Conservation (phyloP, 2,888 invertebrate genomes). For the Gerris lacustris region DNA sequence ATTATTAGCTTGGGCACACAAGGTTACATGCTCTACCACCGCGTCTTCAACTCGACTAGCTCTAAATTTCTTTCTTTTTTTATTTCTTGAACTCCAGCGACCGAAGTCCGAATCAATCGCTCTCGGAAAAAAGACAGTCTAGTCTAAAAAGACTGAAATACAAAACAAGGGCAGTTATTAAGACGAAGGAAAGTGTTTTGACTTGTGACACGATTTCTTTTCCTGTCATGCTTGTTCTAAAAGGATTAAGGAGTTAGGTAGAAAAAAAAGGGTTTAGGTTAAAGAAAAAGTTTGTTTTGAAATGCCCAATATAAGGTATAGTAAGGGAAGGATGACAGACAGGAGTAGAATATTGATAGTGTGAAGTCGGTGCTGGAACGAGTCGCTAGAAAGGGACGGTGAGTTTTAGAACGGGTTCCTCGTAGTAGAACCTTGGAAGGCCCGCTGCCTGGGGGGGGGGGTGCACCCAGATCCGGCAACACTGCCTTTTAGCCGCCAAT, state of each 20-base stretch:
- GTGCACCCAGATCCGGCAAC: background rate
- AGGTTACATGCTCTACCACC: background rate
- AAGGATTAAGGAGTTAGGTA: background rate
- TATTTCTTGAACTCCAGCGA: no score
- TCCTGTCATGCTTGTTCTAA: background rate
- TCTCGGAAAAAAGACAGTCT: no score
- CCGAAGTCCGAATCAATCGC: no score
- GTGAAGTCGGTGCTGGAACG: background rate
- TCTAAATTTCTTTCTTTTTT: no score
- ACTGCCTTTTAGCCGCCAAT: slow-evolving; percentile 1
- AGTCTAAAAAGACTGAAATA: no score
- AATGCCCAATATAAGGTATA: background rate
- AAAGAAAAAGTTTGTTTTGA: background rate
- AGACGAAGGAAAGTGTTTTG: no score
- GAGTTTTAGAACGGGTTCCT: background rate
- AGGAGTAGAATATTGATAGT: slow-evolving; percentile 3
- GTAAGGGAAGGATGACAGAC: background rate
- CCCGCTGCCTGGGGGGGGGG: background rate
- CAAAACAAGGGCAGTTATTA: background rate
- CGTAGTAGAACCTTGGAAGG: background rate
- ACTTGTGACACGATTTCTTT: no score
- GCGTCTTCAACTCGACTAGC: no score
- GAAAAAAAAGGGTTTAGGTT: background rate
- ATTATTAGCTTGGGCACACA: background rate
- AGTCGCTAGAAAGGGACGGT: no score